phyloP scores from a whole-genome alignment of 2,113 vertebrate species.

The Trinectes maculatus region DNA sequence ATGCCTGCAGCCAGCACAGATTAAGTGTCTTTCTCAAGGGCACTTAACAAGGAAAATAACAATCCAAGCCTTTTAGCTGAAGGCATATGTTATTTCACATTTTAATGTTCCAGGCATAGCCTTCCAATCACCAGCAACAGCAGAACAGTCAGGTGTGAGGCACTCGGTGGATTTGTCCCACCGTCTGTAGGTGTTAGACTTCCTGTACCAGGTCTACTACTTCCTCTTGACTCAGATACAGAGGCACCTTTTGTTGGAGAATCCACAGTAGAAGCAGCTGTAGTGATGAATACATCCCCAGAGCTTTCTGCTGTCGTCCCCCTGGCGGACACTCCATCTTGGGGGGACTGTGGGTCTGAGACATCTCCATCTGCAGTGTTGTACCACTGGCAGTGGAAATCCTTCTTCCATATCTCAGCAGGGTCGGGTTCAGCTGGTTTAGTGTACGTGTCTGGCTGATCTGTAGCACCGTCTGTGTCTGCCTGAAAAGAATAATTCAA shows the following conservation, averaged over 20 bases:
- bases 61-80: slow-evolving; percentile 24
- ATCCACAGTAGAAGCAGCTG: slow-evolving; percentile 6
- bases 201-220: neutral
- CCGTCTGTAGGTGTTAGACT: slow-evolving; percentile 35
- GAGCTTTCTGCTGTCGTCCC: slow-evolving; percentile 12
- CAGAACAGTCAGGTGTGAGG: slow-evolving; percentile 31
- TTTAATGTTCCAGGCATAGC: slow-evolving; percentile 57
- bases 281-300: slow-evolving; percentile 17
- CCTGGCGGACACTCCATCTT: slow-evolving; percentile 54
- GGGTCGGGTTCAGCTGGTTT: slow-evolving; percentile 70
- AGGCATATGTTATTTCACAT: slow-evolving; percentile 17
- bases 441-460: slow-evolving; percentile 55
- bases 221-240: slow-evolving; percentile 28
- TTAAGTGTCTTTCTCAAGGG: slow-evolving; percentile 52
- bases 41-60: slow-evolving; percentile 43
- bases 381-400: slow-evolving; percentile 85
- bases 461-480: slow-evolving; percentile 61
- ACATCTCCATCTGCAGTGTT: slow-evolving; percentile 70
- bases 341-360: slow-evolving; percentile 73
- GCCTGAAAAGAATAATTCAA: slow-evolving; percentile 31
- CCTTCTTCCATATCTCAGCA: slow-evolving; percentile 75
- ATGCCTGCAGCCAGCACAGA: slow-evolving; percentile 11
- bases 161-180: slow-evolving; percentile 5
- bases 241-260: slow-evolving; percentile 56
- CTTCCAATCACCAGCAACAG: slow-evolving; percentile 50